phyloP scores from a whole-genome alignment of 1,140 invertebrate genomes.

The Muscidifurax raptorellus region DNA sequence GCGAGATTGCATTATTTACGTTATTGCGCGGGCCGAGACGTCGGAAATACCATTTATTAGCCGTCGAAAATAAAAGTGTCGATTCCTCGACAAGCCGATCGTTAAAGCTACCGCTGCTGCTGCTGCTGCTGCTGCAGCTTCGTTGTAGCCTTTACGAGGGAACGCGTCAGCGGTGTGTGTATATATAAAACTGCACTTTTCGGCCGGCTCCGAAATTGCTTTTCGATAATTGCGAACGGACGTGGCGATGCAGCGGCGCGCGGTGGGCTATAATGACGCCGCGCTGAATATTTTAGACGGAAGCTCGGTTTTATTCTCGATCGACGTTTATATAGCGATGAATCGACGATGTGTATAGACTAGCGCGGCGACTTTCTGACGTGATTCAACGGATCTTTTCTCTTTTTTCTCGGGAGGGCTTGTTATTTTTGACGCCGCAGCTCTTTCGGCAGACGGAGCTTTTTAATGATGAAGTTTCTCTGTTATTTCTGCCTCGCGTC shows the following conservation, averaged over 20 bases:
- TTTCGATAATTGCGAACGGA: conserved; percentile 37
- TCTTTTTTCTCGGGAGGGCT: no score
- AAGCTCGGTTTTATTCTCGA: background rate
- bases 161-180: background rate
- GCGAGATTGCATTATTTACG: conserved; percentile 49
- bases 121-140: background rate
- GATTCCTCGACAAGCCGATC: background rate
- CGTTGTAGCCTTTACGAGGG: background rate
- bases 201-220: conserved; percentile 8
- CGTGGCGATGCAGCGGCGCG: background rate
- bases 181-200: background rate
- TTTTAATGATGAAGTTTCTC: no score
- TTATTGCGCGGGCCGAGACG: conserved; percentile 1
- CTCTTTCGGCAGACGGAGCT: no score
- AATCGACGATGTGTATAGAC: no score
- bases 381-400: no score
- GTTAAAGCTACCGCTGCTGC: background rate
- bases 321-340: background rate
- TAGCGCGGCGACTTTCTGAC: no score
- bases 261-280: no score
- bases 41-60: conserved; percentile 34
- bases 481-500: no score
- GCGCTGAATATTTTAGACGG: background rate
- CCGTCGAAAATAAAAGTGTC: background rate
- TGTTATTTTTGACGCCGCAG: no score